Percentiles rank a stretch among this genome's conserved stretches.
These are phyloP conservation scores for Papilio protenor DNA, from an alignment of 2,888 invertebrate species.

Conservation along the genomic window DNA sequence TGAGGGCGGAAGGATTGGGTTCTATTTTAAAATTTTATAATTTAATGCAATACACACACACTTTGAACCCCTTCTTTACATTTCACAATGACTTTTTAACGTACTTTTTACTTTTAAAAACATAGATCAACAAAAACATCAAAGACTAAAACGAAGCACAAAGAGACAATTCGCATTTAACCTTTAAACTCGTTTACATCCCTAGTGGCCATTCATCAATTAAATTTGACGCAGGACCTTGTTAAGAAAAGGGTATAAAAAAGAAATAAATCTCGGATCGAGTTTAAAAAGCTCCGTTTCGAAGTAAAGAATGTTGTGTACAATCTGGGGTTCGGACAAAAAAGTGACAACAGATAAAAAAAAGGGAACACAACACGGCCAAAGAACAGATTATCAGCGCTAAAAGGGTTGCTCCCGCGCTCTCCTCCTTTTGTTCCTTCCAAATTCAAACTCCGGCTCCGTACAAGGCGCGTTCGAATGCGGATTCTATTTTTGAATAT, in stretches of 20 bases:
- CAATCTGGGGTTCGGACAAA: conserved; percentile 82
- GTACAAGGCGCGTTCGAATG: conserved; percentile 84
- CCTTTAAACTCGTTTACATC: conserved; percentile 71
- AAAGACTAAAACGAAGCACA: conserved; percentile 10
- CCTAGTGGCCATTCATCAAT: conserved; percentile 81
- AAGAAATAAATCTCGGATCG: conserved; percentile 77
- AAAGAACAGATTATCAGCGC: conserved; percentile 84
- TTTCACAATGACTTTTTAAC: conserved; percentile 11
- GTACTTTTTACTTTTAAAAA: background rate
- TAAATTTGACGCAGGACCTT: conserved; percentile 75
- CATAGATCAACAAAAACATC: background rate
- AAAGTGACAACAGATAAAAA: conserved; percentile 83
- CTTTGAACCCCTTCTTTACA: conserved; percentile 55
- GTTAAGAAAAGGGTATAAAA: conserved; percentile 78
- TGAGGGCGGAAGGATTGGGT: conserved; percentile 84
- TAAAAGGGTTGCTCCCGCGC: conserved; percentile 84
- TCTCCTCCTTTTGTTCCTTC: conserved; percentile 82
- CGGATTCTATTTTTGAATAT: conserved; percentile 85
- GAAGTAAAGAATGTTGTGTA: conserved; percentile 85
- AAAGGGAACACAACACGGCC: conserved; percentile 77
- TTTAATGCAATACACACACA: conserved; percentile 73
- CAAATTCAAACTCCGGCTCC: conserved; percentile 83
- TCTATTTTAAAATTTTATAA: conserved; percentile 82
- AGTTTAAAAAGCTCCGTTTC: conserved; percentile 83
- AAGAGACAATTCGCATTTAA: conserved; percentile 54